Evolutionary conservation across 1,140 invertebrate species (phyloP), one percentile per base, ranked within the genome.

Genomic region (Penaeus chinensis): DNA sequence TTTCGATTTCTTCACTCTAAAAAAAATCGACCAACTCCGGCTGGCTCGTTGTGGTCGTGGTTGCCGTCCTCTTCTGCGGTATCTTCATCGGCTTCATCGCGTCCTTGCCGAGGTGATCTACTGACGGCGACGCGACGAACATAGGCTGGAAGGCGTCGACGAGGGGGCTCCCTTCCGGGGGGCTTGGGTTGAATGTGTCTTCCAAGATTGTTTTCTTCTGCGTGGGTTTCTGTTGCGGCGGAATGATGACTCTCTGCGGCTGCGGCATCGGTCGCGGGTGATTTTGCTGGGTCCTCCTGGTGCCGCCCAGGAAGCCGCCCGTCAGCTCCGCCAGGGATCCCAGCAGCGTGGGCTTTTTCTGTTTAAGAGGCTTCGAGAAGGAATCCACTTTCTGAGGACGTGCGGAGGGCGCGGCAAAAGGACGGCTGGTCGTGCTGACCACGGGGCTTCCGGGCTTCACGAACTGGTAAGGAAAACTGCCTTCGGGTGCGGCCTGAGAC

Each of bases 41-140:
- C 76, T 22, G 74, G 66, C 80, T 82, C 18, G 54, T 32, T 19
- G 18, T 20, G 60, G 18, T 63, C 20, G 60, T 37, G 32, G 80
- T 18, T 10, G 27, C 19, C 13, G 54, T 22, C 32, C 71, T 22
- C 27, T 74, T 18, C 7, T 42, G 18, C n/a, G 32, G n/a, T 42
- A 87, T 20, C 7, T 22, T 22, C 85, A 87, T 87, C 19, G 85
- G 85, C 54, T 82, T 87, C 85, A 87, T 87, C 10, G 82, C 80
- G 37, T 87, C 85, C 8, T 87, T 79, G 2, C 80, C 71, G 24
- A 87, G 62, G 54, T 87, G 69, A 61, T 87, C 85, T 79, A 87
- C 47, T 69, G 77, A 82, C 13, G 85, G 85, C 10, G 85, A 87
- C 10, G 85, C 85, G 32, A 87, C 85, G 71, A 87, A 87, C 24